These are phyloP conservation scores for Laodelphax striatellus DNA, from an alignment of 1,140 invertebrate genomes.

Conservation along the genomic window DNA sequence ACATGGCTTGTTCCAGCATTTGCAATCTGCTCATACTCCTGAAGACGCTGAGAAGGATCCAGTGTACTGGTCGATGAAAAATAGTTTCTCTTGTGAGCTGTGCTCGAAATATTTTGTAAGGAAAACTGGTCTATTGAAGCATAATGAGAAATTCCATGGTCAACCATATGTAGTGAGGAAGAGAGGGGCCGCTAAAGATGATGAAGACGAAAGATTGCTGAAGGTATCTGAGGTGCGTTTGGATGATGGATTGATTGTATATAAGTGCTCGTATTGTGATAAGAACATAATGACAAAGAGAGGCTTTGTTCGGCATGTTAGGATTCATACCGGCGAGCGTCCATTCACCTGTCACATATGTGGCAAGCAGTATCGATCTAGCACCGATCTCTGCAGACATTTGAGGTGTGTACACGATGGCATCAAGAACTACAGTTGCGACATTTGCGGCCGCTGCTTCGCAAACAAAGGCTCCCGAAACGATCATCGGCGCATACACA, in stretches of 20 bases:
- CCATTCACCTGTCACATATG: constrained; percentile 61
- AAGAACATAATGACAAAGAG: constrained; percentile 46
- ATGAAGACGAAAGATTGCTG: too few relatives aligned
- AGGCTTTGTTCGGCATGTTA: constrained; percentile 39
- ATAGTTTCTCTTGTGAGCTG: constrained; percentile 2
- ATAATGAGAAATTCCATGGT: constrained; percentile 4
- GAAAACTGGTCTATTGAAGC: constrained; percentile 9
- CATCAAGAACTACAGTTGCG: constrained; percentile 42
- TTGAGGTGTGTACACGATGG: constrained; percentile 48
- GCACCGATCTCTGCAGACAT: constrained; percentile 45
- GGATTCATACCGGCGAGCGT: constrained; percentile 58
- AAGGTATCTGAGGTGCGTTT: too few relatives aligned
- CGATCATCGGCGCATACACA: constrained; percentile 25
- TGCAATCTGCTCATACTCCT: too few relatives aligned
- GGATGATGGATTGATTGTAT: background rate
- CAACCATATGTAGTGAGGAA: too few relatives aligned
- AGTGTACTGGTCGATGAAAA: background rate
- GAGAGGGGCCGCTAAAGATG: too few relatives aligned
- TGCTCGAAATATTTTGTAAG: constrained; percentile 9
- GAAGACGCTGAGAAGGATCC: too few relatives aligned
- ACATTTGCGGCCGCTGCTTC: constrained; percentile 40
- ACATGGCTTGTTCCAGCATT: too few relatives aligned
- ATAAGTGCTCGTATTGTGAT: constrained; percentile 36
- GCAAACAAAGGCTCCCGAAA: constrained; percentile 38
- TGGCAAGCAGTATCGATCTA: constrained; percentile 56